These are phyloP conservation scores for Enteromius argenteus DNA, from an alignment of 2,797 vertebrate species.

Conservation along the genomic window DNA sequence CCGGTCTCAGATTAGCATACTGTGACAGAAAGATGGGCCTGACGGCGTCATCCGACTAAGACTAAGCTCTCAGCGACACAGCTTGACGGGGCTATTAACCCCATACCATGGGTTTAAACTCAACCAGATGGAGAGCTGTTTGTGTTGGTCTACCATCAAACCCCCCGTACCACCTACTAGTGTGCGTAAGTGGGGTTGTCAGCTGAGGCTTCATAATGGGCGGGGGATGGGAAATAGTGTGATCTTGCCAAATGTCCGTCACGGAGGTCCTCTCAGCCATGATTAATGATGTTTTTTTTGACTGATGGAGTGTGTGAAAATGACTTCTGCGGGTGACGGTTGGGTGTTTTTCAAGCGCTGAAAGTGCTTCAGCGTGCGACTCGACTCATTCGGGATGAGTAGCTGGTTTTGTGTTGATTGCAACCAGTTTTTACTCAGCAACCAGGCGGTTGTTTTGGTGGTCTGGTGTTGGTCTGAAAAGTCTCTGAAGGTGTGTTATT, in stretches of 20 bases:
- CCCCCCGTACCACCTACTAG: constrained; percentile 44
- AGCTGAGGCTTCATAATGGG: constrained; percentile 53
- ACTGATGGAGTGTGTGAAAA: constrained; percentile 52
- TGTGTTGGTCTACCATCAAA: constrained; percentile 52
- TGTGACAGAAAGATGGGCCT: constrained; percentile 56
- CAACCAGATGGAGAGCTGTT: constrained; percentile 66
- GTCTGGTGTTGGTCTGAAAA: constrained; percentile 10
- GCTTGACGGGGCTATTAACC: constrained; percentile 63
- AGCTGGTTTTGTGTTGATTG: background rate
- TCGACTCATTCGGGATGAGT: background rate
- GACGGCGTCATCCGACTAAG: constrained; percentile 54
- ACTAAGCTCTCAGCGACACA: constrained; percentile 59
- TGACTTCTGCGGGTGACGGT: constrained; percentile 18
- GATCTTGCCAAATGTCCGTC: constrained; percentile 61
- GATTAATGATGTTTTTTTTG: constrained; percentile 68
- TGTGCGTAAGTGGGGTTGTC: constrained; percentile 52
- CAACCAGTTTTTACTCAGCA: background rate
- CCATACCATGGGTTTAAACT: constrained; percentile 61
- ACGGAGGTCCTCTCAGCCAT: constrained; percentile 46
- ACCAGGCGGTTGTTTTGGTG: background rate
- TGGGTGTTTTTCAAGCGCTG: constrained; percentile 17
- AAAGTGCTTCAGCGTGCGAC: background rate
- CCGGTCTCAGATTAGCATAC: constrained; percentile 52
- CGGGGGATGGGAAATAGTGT: constrained; percentile 51
- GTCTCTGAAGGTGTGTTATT: background rate